Conservation (phyloP, 2,113 vertebrate species). For the Cairina moschata region DNA sequence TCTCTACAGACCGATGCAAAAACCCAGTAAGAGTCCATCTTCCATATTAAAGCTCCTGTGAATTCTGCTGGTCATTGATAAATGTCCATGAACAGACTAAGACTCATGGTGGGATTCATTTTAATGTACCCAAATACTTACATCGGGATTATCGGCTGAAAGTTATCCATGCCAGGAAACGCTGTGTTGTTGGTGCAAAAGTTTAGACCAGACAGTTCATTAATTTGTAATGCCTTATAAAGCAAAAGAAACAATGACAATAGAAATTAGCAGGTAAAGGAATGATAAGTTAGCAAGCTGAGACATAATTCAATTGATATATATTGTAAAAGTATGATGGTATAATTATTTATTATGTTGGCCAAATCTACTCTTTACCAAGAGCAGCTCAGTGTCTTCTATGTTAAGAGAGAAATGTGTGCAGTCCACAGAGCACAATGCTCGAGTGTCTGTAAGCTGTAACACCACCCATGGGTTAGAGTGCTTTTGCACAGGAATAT, state of each 20-base stretch:
- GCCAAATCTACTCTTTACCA: background rate
- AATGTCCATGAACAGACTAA: too few relatives aligned
- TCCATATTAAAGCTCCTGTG: background rate
- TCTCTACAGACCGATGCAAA: background rate
- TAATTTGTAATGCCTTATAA: slow-evolving; percentile 84
- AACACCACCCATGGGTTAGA: background rate
- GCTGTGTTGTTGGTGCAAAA: slow-evolving; percentile 68
- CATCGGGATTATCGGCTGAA: background rate
- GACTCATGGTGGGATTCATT: background rate
- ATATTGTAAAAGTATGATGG: background rate
- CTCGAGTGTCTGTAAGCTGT: background rate
- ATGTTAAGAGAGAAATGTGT: background rate
- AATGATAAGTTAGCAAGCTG: background rate
- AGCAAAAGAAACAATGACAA: background rate
- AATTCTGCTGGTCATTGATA: background rate
- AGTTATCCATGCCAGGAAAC: background rate
- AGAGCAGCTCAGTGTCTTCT: background rate
- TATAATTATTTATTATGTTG: background rate
- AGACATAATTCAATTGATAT: background rate
- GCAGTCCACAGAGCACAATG: background rate
- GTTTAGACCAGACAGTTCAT: slow-evolving; percentile 80
- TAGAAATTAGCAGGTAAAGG: background rate
- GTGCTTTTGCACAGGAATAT: background rate
- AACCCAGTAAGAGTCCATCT: background rate
- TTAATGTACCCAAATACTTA: slow-evolving; percentile 47